These are phyloP conservation scores for Hiodon alosoides DNA, from an alignment of 2,113 vertebrate species.

Conservation along the genomic window DNA sequence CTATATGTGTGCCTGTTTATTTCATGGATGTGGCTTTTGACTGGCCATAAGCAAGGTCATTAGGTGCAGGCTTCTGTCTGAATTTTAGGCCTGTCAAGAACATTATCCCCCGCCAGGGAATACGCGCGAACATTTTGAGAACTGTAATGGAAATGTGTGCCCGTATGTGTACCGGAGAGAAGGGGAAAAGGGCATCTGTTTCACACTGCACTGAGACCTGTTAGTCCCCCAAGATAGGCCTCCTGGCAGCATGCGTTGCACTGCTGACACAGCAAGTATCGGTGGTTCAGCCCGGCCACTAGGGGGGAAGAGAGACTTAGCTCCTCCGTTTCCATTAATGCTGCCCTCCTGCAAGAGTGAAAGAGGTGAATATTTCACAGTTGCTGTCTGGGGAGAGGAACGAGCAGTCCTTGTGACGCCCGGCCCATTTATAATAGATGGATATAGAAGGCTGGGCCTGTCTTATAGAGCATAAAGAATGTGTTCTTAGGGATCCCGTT, in stretches of 20 bases:
- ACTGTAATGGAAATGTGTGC: too few relatives aligned
- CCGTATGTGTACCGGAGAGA: too few relatives aligned
- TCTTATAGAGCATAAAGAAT: constrained; percentile 50
- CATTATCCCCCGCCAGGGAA: not conserved
- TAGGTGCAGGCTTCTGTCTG: not conserved
- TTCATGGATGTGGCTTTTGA: too few relatives aligned
- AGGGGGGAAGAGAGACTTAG: constrained; percentile 29
- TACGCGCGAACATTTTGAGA: too few relatives aligned
- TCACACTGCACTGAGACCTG: too few relatives aligned
- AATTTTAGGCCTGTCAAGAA: not conserved
- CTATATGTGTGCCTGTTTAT: too few relatives aligned
- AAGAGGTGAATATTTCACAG: constrained; percentile 56
- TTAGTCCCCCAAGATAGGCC: too few relatives aligned
- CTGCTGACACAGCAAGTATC: constrained; percentile 45
- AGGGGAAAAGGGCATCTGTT: too few relatives aligned
- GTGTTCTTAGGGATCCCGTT: constrained; percentile 34
- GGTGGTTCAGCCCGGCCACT: constrained; percentile 40
- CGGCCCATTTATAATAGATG: constrained; percentile 56
- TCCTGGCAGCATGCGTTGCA: constrained; percentile 4
- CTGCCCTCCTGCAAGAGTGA: constrained; percentile 39
- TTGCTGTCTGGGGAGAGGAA: constrained; percentile 42
- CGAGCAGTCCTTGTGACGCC: constrained; percentile 38
- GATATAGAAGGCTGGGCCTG: constrained; percentile 37
- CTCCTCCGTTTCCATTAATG: constrained; percentile 46
- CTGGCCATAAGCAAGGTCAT: not conserved